Evolutionary conservation across 2,113 vertebrate species (phyloP).

Genomic region (Actenoides hombroni): DNA sequence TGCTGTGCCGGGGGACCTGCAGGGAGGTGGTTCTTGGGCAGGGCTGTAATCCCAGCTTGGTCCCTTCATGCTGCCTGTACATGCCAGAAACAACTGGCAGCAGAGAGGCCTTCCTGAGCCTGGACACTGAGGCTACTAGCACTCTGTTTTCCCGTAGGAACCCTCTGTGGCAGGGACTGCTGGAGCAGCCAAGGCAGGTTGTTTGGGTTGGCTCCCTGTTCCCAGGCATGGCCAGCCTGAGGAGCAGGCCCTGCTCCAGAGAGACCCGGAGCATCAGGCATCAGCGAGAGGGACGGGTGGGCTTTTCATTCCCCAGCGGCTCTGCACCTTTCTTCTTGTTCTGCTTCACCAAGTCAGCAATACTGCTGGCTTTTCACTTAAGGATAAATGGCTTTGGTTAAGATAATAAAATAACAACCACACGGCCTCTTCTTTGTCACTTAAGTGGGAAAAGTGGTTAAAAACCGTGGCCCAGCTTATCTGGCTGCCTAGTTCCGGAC

Average conservation of each 20-base stretch:
- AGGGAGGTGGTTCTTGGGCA: background rate
- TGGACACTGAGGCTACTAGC: background rate
- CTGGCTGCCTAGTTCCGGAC: background rate
- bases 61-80: background rate
- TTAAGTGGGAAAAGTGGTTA: background rate
- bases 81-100: background rate
- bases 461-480: background rate
- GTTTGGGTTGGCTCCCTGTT: background rate
- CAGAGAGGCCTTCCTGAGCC: background rate
- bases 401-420: background rate
- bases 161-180: background rate
- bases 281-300: rapidly evolving
- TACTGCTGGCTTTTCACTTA: background rate
- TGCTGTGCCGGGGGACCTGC: rapidly evolving
- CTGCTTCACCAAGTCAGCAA: background rate
- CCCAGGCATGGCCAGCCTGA: background rate
- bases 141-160: background rate
- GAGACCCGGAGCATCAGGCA: background rate
- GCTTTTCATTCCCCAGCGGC: background rate
- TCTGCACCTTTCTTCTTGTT: background rate
- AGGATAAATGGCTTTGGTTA: background rate
- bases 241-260: background rate
- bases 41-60: background rate
- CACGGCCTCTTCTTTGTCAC: background rate
- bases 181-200: background rate